Conservation (phyloP, 2,888 invertebrate species). For the Drosophila nigricruria region DNA sequence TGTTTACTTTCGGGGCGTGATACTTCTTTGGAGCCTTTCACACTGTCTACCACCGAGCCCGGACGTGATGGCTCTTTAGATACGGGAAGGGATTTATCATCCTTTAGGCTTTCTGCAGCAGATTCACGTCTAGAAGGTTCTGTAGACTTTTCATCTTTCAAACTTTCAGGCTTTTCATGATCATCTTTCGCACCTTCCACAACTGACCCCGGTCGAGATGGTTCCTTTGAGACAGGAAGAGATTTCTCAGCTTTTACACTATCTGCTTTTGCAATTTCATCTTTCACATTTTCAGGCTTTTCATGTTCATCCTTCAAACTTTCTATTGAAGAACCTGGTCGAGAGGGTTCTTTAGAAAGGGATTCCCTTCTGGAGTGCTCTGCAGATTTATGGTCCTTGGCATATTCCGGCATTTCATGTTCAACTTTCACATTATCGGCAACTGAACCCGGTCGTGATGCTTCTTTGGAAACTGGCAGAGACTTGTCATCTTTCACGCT, state of each 20-base stretch:
- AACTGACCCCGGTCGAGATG: conserved; percentile 39
- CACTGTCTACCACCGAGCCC: not conserved
- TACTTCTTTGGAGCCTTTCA: conserved; percentile 22
- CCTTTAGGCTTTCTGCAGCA: not conserved
- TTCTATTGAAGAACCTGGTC: conserved; percentile 38
- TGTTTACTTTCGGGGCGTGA: not conserved
- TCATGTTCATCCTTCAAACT: not conserved
- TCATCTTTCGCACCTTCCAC: not conserved
- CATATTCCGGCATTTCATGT: conserved; percentile 11
- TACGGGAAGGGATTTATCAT: not conserved
- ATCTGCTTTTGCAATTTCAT: too few species aligned
- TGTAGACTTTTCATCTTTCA: not conserved
- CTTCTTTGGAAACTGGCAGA: conserved; percentile 4
- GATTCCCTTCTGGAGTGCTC: conserved; percentile 1
- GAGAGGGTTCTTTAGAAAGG: conserved; percentile 11
- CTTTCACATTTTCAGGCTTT: too few species aligned
- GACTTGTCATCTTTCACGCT: conserved; percentile 11
- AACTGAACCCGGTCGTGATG: conserved; percentile 9
- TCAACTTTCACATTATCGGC: conserved; percentile 15
- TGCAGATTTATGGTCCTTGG: conserved; percentile 19
- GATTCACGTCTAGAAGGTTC: not conserved
- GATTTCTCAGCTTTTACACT: too few species aligned
- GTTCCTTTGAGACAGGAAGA: not conserved
- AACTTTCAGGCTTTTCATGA: not conserved
- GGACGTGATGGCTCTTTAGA: not conserved